Conservation (phyloP, 2,888 invertebrate genomes). For the Hanleya hanleyi region DNA sequence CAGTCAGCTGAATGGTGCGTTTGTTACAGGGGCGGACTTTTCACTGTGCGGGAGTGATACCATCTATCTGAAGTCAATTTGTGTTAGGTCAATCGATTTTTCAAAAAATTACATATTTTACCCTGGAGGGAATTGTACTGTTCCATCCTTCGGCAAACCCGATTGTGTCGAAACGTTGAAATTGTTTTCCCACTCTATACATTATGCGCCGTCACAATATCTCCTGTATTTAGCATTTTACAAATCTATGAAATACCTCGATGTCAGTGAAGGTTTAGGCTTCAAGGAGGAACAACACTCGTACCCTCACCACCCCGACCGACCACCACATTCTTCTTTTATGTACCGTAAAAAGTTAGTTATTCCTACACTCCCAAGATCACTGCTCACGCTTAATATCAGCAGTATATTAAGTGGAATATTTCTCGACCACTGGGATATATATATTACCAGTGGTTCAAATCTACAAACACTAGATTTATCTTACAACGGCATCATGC, state of each 20-base stretch:
- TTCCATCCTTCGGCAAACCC: not conserved
- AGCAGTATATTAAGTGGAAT: not conserved
- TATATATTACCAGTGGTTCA: not conserved
- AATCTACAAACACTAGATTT: not conserved
- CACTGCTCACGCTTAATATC: not conserved
- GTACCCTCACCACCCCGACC: not conserved
- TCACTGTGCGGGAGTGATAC: not conserved
- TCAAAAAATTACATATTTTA: not conserved
- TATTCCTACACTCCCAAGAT: not conserved
- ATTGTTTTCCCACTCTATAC: not conserved
- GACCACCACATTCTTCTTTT: not conserved
- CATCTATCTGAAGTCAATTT: not conserved
- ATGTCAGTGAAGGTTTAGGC: not conserved
- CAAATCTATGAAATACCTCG: not conserved
- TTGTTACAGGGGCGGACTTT: not conserved
- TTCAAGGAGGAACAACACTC: not conserved
- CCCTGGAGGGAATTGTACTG: not conserved
- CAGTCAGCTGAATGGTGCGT: not conserved
- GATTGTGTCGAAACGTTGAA: not conserved
- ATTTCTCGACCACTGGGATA: not conserved
- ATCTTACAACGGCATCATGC: not conserved
- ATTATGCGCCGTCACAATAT: not conserved
- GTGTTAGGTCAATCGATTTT: not conserved
- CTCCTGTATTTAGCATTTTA: not conserved
- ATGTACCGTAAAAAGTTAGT: not conserved